A percentile compares a stretch with the other conserved stretches of the same genome.
Evolutionary conservation across 2,113 vertebrate species (phyloP).

Genomic region (Erythrocercus mccallii): DNA sequence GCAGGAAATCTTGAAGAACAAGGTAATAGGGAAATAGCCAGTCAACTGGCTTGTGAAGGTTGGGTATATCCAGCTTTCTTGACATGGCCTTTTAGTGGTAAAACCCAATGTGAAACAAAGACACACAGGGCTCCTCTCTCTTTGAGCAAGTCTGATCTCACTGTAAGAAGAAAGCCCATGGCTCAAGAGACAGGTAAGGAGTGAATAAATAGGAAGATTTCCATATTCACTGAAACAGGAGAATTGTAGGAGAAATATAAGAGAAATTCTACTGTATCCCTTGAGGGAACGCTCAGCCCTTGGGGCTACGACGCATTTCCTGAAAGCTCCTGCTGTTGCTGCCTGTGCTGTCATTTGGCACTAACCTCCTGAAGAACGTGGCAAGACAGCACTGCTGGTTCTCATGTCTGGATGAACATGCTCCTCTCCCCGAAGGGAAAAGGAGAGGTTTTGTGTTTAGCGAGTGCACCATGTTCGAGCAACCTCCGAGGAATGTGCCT

Average conservation of each 20-base stretch:
- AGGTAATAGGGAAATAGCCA: background rate
- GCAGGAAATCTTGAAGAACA: background rate
- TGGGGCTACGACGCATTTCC: background rate
- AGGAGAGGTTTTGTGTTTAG: conserved; percentile 16
- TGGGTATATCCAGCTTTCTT: background rate
- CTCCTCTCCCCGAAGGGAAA: conserved; percentile 21
- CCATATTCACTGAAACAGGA: background rate
- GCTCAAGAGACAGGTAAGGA: background rate
- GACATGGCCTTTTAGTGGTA: background rate
- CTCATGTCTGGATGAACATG: conserved; percentile 43
- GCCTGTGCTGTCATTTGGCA: conserved; percentile 53
- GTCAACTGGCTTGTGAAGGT: background rate
- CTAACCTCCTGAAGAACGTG: conserved; percentile 42
- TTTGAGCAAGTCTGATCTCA: background rate
- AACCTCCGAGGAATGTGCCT: background rate
- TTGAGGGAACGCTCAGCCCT: background rate
- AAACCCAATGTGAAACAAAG: background rate
- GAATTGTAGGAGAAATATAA: no score
- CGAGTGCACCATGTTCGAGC: background rate
- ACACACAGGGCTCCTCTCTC: background rate
- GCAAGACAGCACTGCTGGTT: conserved; percentile 50
- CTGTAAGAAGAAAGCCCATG: background rate
- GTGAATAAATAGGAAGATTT: background rate
- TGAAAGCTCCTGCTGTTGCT: background rate
- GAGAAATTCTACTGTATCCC: background rate